phyloP scores from a whole-genome alignment of 1,140 invertebrate genomes.

The Maniola jurtina region DNA sequence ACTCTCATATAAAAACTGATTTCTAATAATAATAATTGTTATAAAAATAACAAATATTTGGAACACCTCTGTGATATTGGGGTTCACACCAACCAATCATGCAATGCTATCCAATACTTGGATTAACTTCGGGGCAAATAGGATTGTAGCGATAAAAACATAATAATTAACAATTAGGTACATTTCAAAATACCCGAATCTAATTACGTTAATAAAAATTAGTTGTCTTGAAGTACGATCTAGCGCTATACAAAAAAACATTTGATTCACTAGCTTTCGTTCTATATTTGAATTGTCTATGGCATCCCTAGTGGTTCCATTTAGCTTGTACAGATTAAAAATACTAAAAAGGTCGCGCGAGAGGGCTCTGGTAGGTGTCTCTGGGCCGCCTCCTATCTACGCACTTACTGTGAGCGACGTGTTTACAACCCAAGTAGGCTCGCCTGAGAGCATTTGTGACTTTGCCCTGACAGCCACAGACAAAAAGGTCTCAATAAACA shows the following conservation, averaged over 20 bases:
- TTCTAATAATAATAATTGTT: neutral
- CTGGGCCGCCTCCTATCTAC: constrained; percentile 48
- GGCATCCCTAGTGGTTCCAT: constrained; percentile 41
- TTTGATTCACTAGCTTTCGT: constrained; percentile 8
- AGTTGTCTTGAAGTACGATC: neutral
- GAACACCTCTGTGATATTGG: constrained; percentile 26
- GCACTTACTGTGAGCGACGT: constrained; percentile 79
- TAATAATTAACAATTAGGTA: neutral
- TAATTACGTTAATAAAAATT: neutral
- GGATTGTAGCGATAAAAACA: neutral
- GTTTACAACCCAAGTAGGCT: constrained; percentile 79
- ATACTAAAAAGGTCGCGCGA: constrained; percentile 34
- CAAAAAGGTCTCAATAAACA: constrained; percentile 31
- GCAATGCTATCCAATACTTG: constrained; percentile 19
- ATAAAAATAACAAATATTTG: constrained; percentile 6
- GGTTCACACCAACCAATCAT: constrained; percentile 25
- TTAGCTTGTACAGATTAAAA: constrained; percentile 35
- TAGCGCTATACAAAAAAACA: neutral
- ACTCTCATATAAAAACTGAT: neutral
- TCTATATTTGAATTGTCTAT: constrained; percentile 31
- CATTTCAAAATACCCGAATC: neutral
- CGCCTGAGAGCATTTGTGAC: constrained; percentile 76
- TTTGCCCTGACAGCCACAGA: constrained; percentile 72
- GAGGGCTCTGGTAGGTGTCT: constrained; percentile 22
- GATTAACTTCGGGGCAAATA: neutral